Percentiles rank a stretch among this genome's conserved stretches.
phyloP scores from a whole-genome alignment of 1,140 invertebrate genomes.

The Conus ventricosus region DNA sequence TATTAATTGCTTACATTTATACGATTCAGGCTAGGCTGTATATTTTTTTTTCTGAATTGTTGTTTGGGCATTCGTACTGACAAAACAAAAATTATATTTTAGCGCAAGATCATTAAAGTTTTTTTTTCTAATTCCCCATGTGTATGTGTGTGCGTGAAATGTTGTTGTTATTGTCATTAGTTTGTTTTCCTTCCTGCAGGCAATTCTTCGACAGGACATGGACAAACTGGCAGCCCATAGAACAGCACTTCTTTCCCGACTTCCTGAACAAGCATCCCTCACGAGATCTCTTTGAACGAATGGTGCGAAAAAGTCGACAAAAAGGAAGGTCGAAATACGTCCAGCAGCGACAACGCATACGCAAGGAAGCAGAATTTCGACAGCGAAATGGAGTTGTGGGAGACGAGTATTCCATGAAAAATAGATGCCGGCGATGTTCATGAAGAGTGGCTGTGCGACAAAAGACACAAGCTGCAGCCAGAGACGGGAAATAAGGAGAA shows the following conservation, averaged over 20 bases:
- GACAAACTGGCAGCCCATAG: neutral
- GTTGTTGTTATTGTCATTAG: neutral
- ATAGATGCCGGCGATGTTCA: neutral
- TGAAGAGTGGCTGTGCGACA: neutral
- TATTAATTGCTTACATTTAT: too few species aligned
- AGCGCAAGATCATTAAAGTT: neutral
- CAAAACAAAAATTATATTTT: too few species aligned
- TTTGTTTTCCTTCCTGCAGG: neutral
- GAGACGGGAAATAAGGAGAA: neutral
- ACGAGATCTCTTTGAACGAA: conserved; percentile 35
- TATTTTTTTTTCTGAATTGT: too few species aligned
- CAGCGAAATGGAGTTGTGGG: neutral
- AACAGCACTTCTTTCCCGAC: conserved; percentile 24
- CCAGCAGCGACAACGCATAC: conserved; percentile 18
- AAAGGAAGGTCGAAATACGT: conserved; percentile 23
- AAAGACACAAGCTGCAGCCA: neutral
- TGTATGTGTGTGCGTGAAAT: neutral
- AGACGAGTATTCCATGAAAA: neutral
- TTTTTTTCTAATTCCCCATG: neutral
- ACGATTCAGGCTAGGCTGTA: too few species aligned
- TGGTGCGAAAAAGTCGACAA: conserved; percentile 20
- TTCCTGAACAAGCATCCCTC: conserved; percentile 42
- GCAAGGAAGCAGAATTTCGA: neutral
- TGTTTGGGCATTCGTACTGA: too few species aligned
- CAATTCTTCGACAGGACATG: neutral